Base-by-base conservation (phyloP, 2,888 invertebrate genomes). In the Drosophila picticornis region DNA sequence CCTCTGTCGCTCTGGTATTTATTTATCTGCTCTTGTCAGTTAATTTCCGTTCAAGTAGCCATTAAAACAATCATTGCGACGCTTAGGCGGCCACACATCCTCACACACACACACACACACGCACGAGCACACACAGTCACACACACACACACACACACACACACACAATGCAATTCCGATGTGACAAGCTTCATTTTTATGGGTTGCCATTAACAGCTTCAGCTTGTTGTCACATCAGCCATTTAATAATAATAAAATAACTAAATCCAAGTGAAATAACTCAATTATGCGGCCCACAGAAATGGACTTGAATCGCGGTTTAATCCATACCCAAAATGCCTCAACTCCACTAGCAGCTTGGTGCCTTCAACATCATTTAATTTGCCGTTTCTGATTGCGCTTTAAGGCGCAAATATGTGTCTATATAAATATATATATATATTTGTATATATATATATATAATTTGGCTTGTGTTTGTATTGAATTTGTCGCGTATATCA, bases 41-140 rank as follows among this genome's bases (percentile, higher is more conserved):
- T 89, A 89, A 90, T 91, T 90, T 89, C 91, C 90, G 84, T 88
- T 84, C 84, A 85, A 90, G 83, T 88, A 84, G 81, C 85, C 85
- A 88, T 90, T 88, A 80, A 90, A 89, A 85, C 90, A 90, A 90
- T 90, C 83, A 90, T 81, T 77, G 73, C 75, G 72, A 63, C 80
- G 80, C 82, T 88, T 84, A 89, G 83, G 53, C 73, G 56, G 43
- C 52, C 80, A 77, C 63, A 58, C 55, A 61, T 43, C 58, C 63
- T 40, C 57, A 43, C 67, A 65, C 51, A 27, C 63, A 46, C 19
- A 29, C 62, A 46, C 53, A 34, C 63, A 67, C 53, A 29, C 56
- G 46, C 53, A 65, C 46, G 34, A 60, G 64, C 46, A 31, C 40
- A 69, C 38, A 34, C n/a, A n/a, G n/a, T n/a, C n/a, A n/a, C 52